These are phyloP conservation scores for Nicator chloris DNA, from an alignment of 2,113 vertebrate genomes.

Conservation along the genomic window DNA sequence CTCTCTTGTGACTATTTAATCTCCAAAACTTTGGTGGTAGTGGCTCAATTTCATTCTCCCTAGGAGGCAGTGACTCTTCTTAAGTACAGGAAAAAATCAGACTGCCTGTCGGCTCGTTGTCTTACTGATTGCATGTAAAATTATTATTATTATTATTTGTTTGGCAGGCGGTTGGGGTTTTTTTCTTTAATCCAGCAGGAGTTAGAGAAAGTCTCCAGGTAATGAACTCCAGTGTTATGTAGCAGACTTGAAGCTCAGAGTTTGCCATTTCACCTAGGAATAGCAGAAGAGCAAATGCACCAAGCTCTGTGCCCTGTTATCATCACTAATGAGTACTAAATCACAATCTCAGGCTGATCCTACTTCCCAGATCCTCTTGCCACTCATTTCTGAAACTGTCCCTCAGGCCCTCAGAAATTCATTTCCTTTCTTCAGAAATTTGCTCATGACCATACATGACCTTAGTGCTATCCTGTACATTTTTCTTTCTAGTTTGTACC, in stretches of 20 bases:
- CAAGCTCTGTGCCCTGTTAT: not conserved
- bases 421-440: not conserved
- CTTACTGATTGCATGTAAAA: not conserved
- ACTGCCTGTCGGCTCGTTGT: not conserved
- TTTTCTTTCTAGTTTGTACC: not conserved
- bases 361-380: not conserved
- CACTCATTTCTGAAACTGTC: not conserved
- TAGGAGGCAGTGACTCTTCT: not conserved
- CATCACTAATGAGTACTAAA: not conserved
- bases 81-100: not conserved
- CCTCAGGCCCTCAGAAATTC: not conserved
- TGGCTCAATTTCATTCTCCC: not conserved
- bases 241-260: not conserved
- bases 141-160: not conserved
- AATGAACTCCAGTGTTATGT: not conserved
- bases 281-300: not conserved
- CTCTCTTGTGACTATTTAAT: not conserved
- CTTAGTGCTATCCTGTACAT: not conserved
- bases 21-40: not conserved
- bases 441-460: not conserved
- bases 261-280: not conserved
- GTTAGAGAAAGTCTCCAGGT: not conserved
- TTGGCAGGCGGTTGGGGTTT: not conserved
- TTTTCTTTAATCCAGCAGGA: not conserved
- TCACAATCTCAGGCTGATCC: not conserved